Conservation (phyloP, 2,797 vertebrate species). For the Manis crassicaudata region DNA sequence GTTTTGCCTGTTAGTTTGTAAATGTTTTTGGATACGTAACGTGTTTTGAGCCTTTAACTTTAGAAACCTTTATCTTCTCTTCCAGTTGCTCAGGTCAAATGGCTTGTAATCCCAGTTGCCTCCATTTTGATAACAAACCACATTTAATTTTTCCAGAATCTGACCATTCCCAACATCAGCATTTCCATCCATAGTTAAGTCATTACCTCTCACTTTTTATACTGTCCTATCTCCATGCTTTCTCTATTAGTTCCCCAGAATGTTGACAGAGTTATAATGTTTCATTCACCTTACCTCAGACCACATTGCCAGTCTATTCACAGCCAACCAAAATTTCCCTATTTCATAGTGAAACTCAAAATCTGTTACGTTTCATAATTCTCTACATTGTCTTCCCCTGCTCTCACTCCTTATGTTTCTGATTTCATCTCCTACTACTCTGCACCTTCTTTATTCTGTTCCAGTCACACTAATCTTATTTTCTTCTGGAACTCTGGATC, state of each 20-base stretch:
- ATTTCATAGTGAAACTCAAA: not conserved
- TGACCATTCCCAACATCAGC: not conserved
- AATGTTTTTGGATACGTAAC: not conserved
- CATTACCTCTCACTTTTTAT: accelerated
- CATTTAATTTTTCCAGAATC: not conserved
- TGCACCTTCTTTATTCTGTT: not conserved
- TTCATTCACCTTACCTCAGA: not conserved
- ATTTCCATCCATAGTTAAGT: not conserved
- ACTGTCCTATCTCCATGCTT: accelerated
- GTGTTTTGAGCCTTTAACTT: not conserved
- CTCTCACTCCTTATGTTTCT: not conserved
- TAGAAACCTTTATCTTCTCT: not conserved
- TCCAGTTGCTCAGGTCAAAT: not conserved
- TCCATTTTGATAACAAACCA: not conserved
- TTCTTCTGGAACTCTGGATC: not conserved
- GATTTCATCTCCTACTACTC: not conserved
- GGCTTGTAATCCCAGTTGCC: not conserved
- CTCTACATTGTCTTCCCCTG: not conserved
- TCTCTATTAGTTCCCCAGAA: not conserved
- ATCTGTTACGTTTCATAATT: not conserved
- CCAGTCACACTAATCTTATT: not conserved
- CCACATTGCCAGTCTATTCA: not conserved
- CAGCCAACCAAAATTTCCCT: not conserved
- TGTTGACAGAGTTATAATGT: not conserved
- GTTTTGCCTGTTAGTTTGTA: not conserved